A percentile compares a stretch with the other conserved stretches of the same genome.
phyloP scores from a whole-genome alignment of 1,140 invertebrate species.

The Psilanteris sp. region DNA sequence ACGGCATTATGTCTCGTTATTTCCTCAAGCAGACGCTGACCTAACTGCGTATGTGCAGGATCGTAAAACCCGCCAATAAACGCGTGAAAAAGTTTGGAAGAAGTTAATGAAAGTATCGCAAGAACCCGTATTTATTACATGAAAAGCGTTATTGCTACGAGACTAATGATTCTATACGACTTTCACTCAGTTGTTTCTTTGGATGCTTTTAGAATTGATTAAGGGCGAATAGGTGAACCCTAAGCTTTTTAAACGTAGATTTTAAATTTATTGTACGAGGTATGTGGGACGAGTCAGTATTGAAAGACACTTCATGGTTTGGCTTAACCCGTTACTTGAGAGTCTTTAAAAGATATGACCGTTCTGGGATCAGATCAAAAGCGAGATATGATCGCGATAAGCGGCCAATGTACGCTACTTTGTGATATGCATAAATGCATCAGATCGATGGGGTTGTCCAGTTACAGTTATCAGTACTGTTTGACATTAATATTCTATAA shows the following conservation, averaged over 20 bases:
- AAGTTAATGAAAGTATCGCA: slow-evolving; percentile 40
- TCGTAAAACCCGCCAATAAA: slow-evolving; percentile 43
- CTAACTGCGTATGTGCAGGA: slow-evolving; percentile 25
- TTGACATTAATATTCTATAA: slow-evolving; percentile 65
- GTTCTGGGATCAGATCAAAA: slow-evolving; percentile 50
- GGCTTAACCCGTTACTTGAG: slow-evolving; percentile 50
- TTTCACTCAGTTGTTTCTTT: slow-evolving; percentile 7
- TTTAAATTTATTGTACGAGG: no score
- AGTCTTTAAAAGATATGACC: slow-evolving; percentile 50
- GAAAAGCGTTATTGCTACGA: slow-evolving; percentile 16
- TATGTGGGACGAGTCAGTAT: slow-evolving; percentile 49
- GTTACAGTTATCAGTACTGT: slow-evolving; percentile 65
- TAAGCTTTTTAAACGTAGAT: slow-evolving; percentile 60
- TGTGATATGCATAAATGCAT: slow-evolving; percentile 66
- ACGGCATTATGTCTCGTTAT: slow-evolving; percentile 55
- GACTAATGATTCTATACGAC: slow-evolving; percentile 17
- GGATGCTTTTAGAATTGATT: background rate
- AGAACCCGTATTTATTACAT: slow-evolving; percentile 22
- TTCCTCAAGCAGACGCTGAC: slow-evolving; percentile 38
- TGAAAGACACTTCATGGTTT: slow-evolving; percentile 53
- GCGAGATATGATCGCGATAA: slow-evolving; percentile 62
- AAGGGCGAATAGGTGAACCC: no score
- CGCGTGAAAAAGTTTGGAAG: slow-evolving; percentile 36
- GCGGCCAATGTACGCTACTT: slow-evolving; percentile 37
- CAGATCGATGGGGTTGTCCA: slow-evolving; percentile 53